Base-by-base conservation (phyloP, 2,888 invertebrate species). In the Molorchus minor region DNA sequence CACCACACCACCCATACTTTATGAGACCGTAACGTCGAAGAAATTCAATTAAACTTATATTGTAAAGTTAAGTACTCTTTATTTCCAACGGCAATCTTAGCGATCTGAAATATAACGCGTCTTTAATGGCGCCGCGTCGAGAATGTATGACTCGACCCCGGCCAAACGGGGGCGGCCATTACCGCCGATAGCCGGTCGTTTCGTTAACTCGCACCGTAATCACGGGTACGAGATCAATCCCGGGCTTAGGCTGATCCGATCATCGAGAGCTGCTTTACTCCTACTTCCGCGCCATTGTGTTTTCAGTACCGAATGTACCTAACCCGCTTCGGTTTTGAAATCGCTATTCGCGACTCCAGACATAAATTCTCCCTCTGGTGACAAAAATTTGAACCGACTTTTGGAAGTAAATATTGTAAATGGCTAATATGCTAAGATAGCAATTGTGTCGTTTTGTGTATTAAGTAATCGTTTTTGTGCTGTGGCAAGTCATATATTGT, bases 161-260 rank as follows among this genome's bases (percentile, higher is more conserved):
- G n/a, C n/a, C n/a, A n/a, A 53, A 47, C 43, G 47, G 17, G 13
- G 33, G 33, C 56, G 8, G 30, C 58, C 55, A 58, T 62, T 61
- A 66, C 44, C 60, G 56, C 29, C 54, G 41, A 61, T 58, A 51
- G 55, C 60, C 58, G 64, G 60, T 62, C 65, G 65, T 65, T 62
- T 56, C 58, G 62, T 63, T 65, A 68, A 64, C 65, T 66, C 68
- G 61, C 61, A 61, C 65, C 62, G 64, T 63, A 64, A 66, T 68
- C 65, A 61, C 55, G 64, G 64, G 54, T 49, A 35, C 51, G 59
- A 58, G 65, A 68, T 68, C 68, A 68, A 68, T 68, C 65, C 62
- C 57, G 29, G 68, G 54, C 65, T 68, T 64, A 61, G 43, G 43
- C 58, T 61, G 59, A 64, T 64, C 64, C 62, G 62, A 58, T 57